Evolutionary conservation across 2,888 invertebrate genomes (phyloP).

Genomic region (Eupeodes luniger): DNA sequence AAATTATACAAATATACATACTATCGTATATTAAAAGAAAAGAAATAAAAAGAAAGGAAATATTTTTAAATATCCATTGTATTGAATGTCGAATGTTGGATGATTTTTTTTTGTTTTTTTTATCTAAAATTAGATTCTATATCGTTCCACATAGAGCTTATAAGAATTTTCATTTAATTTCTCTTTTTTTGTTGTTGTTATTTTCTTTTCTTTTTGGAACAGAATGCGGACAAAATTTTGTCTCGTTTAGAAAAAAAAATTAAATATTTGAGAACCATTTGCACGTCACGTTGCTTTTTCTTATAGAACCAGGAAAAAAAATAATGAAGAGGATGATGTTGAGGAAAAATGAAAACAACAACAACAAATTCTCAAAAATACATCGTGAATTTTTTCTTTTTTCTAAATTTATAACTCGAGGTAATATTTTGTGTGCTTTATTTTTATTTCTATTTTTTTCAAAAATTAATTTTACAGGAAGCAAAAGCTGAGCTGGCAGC

Average conservation of each 20-base stretch:
- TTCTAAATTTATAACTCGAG: slow-evolving; percentile 71
- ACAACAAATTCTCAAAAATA: slow-evolving; percentile 37
- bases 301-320: slow-evolving; percentile 34
- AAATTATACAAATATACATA: slow-evolving; percentile 5
- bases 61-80: slow-evolving; percentile 58
- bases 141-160: slow-evolving; percentile 72
- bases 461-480: slow-evolving; percentile 51
- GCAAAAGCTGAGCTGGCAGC: slow-evolving; percentile 32
- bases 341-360: background rate
- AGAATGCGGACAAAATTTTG: slow-evolving; percentile 59
- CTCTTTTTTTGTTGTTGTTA: slow-evolving; percentile 18
- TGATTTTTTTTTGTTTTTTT: slow-evolving; percentile 45
- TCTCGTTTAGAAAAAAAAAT: slow-evolving; percentile 27
- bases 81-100: slow-evolving; percentile 73
- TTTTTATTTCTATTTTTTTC: slow-evolving; percentile 7
- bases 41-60: slow-evolving; percentile 30
- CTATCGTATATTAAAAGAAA: background rate
- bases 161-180: slow-evolving; percentile 41
- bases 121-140: slow-evolving; percentile 68
- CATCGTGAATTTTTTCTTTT: slow-evolving; percentile 26
- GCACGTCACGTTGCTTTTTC: slow-evolving; percentile 1
- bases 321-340: slow-evolving; percentile 22
- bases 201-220: slow-evolving; percentile 58
- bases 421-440: slow-evolving; percentile 43
- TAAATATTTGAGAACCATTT: slow-evolving; percentile 37